Percentiles rank a stretch among this genome's conserved stretches.
Conservation (phyloP, 2,113 vertebrate genomes). For the Perca schrenkii region DNA sequence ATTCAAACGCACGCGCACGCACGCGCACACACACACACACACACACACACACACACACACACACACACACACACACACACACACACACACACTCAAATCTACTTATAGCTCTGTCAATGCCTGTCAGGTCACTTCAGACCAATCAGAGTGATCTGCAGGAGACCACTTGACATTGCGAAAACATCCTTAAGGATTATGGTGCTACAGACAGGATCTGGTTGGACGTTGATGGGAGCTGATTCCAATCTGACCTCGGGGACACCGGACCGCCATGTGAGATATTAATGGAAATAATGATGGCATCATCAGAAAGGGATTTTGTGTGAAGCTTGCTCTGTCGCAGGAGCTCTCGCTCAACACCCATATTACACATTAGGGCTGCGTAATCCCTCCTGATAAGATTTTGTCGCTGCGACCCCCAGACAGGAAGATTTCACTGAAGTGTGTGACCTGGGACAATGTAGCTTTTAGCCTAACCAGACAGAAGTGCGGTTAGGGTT, state of each 20-base stretch:
- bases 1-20: constrained; percentile 20
- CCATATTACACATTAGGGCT: not conserved
- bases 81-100: constrained; percentile 28
- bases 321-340: not conserved
- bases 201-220: constrained; percentile 52
- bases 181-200: constrained; percentile 69
- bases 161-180: constrained; percentile 60
- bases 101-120: constrained; percentile 63
- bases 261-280: constrained; percentile 58
- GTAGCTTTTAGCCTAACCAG: not conserved
- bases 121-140: constrained; percentile 63
- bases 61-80: constrained; percentile 4
- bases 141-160: constrained; percentile 55
- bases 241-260: constrained; percentile 54
- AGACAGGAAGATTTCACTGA: constrained; percentile 26
- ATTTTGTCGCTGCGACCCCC: not conserved
- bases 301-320: constrained; percentile 46
- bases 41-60: constrained; percentile 19
- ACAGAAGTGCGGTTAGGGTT: not conserved
- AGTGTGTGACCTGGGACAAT: not conserved
- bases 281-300: constrained; percentile 68
- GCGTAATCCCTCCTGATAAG: constrained; percentile 32
- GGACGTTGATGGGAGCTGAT: constrained; percentile 62
- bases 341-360: not conserved
- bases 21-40: constrained; percentile 11